phyloP scores from a whole-genome alignment of 2,797 vertebrate species.

The Phoebastria nigripes region DNA sequence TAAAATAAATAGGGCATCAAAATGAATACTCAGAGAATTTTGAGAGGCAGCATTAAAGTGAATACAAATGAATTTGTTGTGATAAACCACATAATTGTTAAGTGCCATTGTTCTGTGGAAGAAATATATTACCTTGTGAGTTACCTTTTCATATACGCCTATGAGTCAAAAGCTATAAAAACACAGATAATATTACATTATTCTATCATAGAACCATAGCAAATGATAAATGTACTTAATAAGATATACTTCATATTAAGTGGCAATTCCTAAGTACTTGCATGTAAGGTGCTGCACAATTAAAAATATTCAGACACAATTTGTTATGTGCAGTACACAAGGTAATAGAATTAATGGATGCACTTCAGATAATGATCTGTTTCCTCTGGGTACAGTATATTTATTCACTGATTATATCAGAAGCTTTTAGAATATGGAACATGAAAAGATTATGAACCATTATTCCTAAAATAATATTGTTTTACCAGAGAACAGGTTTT shows the following conservation, averaged over 20 bases:
- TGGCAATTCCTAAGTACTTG: conserved; percentile 63
- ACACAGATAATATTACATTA: neutral
- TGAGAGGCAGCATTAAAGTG: neutral
- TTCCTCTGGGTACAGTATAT: conserved; percentile 67
- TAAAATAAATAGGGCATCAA: neutral
- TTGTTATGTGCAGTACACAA: conserved; percentile 66
- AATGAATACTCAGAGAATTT: conserved; percentile 3
- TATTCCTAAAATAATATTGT: conserved; percentile 56
- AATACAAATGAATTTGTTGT: conserved; percentile 21
- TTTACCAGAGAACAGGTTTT: conserved; percentile 12
- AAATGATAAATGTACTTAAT: conserved; percentile 57
- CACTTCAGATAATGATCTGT: conserved; percentile 75
- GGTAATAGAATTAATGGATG: conserved; percentile 75
- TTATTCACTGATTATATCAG: conserved; percentile 69
- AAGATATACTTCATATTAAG: conserved; percentile 62
- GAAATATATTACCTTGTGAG: neutral
- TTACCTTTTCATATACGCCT: conserved; percentile 23
- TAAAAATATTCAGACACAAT: conserved; percentile 69
- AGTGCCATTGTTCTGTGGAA: neutral
- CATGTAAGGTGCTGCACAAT: conserved; percentile 62
- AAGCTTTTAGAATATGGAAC: conserved; percentile 66
- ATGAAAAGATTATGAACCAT: conserved; percentile 57
- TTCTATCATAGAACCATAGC: neutral
- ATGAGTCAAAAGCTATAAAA: conserved; percentile 32
- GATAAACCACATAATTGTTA: neutral